Evolutionary conservation across 2,113 vertebrate species (phyloP).

Genomic region (Anolis carolinensis): DNA sequence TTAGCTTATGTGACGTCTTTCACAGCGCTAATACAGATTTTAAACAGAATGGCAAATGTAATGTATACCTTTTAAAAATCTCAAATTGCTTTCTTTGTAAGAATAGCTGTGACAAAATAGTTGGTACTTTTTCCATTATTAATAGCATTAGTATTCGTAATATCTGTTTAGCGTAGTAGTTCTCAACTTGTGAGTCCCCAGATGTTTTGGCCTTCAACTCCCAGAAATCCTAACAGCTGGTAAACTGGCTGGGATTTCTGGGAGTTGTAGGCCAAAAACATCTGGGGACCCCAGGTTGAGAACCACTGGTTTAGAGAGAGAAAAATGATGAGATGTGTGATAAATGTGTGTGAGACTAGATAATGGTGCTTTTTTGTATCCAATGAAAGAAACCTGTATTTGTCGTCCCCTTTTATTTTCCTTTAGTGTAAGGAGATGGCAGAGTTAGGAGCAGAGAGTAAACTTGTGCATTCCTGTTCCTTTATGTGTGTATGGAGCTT

Average conservation of each 20-base stretch:
- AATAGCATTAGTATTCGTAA: not conserved
- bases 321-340: not conserved
- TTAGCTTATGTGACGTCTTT: constrained; percentile 78
- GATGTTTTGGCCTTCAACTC: no score
- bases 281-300: no score
- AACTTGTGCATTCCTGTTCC: not conserved
- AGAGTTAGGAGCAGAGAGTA: not conserved
- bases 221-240: no score
- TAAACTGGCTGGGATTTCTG: no score
- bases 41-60: constrained; percentile 78
- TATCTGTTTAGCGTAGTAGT: not conserved
- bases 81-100: not conserved
- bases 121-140: not conserved
- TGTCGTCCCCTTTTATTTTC: not conserved
- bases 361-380: not conserved
- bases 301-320: no score
- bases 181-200: no score
- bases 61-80: constrained; percentile 25
- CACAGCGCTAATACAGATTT: constrained; percentile 69
- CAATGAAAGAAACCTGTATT: not conserved
- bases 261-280: no score
- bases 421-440: not conserved
- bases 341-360: not conserved
- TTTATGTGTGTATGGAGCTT: not conserved
- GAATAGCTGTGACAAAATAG: not conserved